A percentile compares a stretch with the other conserved stretches of the same genome.
Conservation (phyloP, 1,140 invertebrate genomes). For the Drosophila ananassae region DNA sequence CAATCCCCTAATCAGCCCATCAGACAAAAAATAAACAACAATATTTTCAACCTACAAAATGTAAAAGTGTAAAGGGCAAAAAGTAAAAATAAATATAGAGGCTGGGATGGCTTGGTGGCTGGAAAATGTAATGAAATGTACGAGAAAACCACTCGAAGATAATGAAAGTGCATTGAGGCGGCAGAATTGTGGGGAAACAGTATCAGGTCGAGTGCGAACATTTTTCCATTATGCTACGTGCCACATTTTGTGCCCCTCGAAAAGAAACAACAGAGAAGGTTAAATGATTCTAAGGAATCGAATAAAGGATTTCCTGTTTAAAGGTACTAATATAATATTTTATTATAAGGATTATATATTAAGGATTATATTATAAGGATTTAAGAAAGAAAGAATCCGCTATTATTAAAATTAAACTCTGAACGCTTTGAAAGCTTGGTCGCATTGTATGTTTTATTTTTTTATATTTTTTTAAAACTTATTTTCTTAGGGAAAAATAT, state of each 20-base stretch:
- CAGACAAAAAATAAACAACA: conserved; percentile 50
- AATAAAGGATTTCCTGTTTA: too few species aligned
- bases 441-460: too few species aligned
- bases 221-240: conserved; percentile 72
- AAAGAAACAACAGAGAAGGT: conserved; percentile 11
- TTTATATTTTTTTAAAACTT: not conserved
- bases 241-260: conserved; percentile 52
- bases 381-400: too few species aligned
- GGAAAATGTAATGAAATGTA: conserved; percentile 26
- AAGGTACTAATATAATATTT: too few species aligned
- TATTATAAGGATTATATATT: too few species aligned
- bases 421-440: too few species aligned
- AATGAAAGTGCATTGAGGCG: conserved; percentile 79
- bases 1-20: conserved; percentile 62
- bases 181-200: conserved; percentile 55
- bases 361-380: too few species aligned
- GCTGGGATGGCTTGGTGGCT: not conserved
- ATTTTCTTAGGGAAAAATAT: not conserved
- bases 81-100: not conserved
- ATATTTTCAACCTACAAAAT: conserved; percentile 21
- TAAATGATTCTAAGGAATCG: not conserved
- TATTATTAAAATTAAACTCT: too few species aligned
- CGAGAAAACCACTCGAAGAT: conserved; percentile 67
- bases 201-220: conserved; percentile 70
- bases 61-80: conserved; percentile 8